Evolutionary conservation across 2,113 vertebrate genomes (phyloP).

Genomic region (Perccottus glenii): DNA sequence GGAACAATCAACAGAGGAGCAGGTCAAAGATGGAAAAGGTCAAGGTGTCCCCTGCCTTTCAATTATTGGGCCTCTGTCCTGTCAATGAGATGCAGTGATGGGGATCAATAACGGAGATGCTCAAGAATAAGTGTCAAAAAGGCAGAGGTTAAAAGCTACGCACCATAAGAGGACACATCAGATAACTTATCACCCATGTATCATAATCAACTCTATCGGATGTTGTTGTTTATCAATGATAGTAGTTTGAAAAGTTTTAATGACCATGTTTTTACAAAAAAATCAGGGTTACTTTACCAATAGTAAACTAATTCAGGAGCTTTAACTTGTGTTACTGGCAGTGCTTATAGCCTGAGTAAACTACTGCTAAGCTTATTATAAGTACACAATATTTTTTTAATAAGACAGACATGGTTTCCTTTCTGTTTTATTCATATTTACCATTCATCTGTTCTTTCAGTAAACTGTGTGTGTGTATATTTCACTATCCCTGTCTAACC

Average conservation of each 20-base stretch:
- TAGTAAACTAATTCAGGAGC: too few relatives aligned
- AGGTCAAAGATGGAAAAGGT: slow-evolving; percentile 72
- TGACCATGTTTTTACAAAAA: too few relatives aligned
- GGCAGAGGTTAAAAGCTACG: slow-evolving; percentile 13
- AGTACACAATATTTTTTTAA: too few relatives aligned
- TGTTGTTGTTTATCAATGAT: slow-evolving; percentile 3
- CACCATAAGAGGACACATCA: slow-evolving; percentile 27
- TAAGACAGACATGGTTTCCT: background rate
- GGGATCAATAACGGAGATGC: slow-evolving; percentile 62
- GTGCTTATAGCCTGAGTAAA: too few relatives aligned
- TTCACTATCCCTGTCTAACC: slow-evolving; percentile 1
- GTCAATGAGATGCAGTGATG: slow-evolving; percentile 47
- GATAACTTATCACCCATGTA: slow-evolving; percentile 8
- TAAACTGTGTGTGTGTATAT: background rate
- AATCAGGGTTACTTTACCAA: too few relatives aligned
- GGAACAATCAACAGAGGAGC: slow-evolving; percentile 30
- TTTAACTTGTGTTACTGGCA: too few relatives aligned
- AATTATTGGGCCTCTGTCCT: slow-evolving; percentile 58
- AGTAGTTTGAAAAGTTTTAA: too few relatives aligned
- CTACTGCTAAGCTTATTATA: too few relatives aligned
- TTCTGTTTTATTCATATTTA: background rate
- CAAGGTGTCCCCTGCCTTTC: slow-evolving; percentile 72
- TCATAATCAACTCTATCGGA: slow-evolving; percentile 11
- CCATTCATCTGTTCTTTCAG: background rate
- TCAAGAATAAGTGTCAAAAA: slow-evolving; percentile 39